Evolutionary conservation across 1,140 invertebrate species (phyloP).

Genomic region (Eulimnadia texana): DNA sequence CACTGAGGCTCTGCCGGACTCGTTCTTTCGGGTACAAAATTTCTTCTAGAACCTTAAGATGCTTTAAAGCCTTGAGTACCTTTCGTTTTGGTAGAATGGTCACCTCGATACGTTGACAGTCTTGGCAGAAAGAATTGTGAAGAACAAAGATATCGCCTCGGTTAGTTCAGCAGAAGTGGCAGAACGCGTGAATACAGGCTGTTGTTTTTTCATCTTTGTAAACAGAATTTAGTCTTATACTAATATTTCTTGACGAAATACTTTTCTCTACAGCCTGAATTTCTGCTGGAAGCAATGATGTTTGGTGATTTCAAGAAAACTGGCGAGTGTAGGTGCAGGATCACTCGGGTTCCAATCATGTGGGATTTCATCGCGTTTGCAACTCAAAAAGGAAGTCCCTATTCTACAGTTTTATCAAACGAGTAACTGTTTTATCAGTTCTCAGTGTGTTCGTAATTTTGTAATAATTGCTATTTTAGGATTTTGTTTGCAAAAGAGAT

Average conservation of each 20-base stretch:
- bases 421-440: background rate
- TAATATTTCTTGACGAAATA: background rate
- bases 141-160: too few species aligned
- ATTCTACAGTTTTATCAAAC: background rate
- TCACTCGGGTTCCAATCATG: background rate
- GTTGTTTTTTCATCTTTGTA: background rate
- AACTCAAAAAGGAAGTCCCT: background rate
- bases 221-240: background rate
- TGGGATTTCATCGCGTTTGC: background rate
- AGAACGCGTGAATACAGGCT: too few species aligned
- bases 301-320: background rate
- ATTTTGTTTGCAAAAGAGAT: background rate
- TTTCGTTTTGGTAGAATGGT: too few species aligned
- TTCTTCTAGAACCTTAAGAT: background rate
- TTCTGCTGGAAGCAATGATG: background rate
- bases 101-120: too few species aligned
- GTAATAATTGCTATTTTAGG: background rate
- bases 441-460: background rate
- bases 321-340: background rate
- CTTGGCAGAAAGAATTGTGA: too few species aligned
- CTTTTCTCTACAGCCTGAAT: background rate
- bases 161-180: too few species aligned
- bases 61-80: too few species aligned
- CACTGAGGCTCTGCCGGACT: background rate
- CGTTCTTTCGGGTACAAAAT: background rate